Conservation (phyloP, 2,113 vertebrate species). For the Alethe castanea region DNA sequence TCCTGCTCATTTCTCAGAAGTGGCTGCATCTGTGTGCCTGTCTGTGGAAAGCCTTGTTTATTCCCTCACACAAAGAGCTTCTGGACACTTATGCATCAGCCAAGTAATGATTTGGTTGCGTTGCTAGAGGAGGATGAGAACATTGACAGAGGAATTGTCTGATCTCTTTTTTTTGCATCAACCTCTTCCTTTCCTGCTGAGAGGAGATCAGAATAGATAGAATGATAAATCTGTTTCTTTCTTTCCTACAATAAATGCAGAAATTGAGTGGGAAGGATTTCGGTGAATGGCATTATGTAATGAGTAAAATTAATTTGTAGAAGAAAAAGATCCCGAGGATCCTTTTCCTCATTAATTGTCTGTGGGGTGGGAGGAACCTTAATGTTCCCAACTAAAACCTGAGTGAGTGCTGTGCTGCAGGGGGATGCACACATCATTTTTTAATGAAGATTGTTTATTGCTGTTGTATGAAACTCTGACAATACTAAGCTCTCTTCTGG, state of each 20-base stretch:
- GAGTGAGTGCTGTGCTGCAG: neutral
- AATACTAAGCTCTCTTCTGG: slow-evolving; percentile 15
- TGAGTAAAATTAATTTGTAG: neutral
- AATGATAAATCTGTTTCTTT: neutral
- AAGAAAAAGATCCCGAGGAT: neutral
- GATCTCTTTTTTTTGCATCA: neutral
- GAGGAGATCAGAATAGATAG: neutral
- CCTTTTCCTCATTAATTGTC: neutral
- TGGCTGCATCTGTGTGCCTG: neutral
- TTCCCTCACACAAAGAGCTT: neutral
- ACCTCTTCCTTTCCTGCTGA: neutral
- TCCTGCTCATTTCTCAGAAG: neutral
- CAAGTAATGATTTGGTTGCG: neutral
- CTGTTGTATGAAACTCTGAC: slow-evolving; percentile 2
- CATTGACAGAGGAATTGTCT: neutral
- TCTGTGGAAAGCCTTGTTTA: neutral
- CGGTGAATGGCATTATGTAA: neutral
- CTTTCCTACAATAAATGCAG: neutral
- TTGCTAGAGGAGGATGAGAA: neutral
- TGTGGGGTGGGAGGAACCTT: neutral
- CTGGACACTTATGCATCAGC: neutral
- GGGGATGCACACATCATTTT: neutral
- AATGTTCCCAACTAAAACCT: neutral
- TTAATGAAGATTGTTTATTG: slow-evolving; percentile 36
- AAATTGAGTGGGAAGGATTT: neutral